A percentile compares a stretch with the other conserved stretches of the same genome.
Evolutionary conservation across 2,113 vertebrate species (phyloP).

Genomic region (Albula goreensis): DNA sequence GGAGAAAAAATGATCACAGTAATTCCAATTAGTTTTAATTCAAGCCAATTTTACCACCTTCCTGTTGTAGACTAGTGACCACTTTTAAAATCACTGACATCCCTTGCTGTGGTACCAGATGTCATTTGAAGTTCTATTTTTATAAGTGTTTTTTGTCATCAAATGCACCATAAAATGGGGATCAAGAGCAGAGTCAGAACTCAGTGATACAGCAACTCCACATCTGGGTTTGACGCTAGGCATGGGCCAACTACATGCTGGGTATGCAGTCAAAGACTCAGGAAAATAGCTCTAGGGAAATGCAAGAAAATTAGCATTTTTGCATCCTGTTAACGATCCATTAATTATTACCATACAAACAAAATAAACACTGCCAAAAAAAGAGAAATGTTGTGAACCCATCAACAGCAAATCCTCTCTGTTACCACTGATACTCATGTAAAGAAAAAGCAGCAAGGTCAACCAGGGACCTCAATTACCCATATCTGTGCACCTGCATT

Average conservation of each 20-base stretch:
- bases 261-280: neutral
- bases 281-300: neutral
- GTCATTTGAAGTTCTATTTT: neutral
- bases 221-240: too few species aligned
- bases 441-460: neutral
- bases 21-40: too few species aligned
- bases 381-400: neutral
- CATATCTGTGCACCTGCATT: slow-evolving; percentile 33
- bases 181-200: too few species aligned
- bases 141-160: too few species aligned
- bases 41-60: too few species aligned
- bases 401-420: neutral
- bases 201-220: too few species aligned
- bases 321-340: neutral
- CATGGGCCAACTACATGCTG: too few species aligned
- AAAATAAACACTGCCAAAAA: neutral
- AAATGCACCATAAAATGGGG: too few species aligned
- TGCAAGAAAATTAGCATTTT: neutral
- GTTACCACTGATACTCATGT: neutral
- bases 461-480: slow-evolving; percentile 21
- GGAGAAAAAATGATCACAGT: too few species aligned
- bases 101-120: neutral
- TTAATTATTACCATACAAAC: neutral
- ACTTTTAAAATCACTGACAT: neutral
- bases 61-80: too few species aligned